A percentile compares a stretch with the other conserved stretches of the same genome.
Evolutionary conservation across 2,888 invertebrate genomes (phyloP).

Genomic region (Altica lythri): DNA sequence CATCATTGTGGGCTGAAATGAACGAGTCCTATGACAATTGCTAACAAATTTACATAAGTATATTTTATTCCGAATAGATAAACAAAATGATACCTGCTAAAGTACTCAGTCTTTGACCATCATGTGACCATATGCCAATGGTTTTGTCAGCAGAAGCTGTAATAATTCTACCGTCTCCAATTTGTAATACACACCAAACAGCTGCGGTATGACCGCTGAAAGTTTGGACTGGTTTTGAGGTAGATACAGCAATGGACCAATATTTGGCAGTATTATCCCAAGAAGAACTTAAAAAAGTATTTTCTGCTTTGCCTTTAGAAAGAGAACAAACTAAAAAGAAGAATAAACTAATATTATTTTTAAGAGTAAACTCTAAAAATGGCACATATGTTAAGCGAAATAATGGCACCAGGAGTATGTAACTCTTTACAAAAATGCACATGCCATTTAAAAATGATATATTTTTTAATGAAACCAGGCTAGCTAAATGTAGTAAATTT

Average conservation of each 20-base stretch:
- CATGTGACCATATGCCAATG: constrained; percentile 79
- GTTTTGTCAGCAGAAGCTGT: constrained; percentile 94
- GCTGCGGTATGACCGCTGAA: constrained; percentile 79
- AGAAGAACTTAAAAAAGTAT: constrained; percentile 79
- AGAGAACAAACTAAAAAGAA: constrained; percentile 59
- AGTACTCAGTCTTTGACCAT: constrained; percentile 69
- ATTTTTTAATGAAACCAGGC: too few species aligned
- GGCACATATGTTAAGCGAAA: too few species aligned
- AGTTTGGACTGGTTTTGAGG: constrained; percentile 59
- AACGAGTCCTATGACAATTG: too few species aligned
- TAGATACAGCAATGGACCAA: constrained; percentile 70
- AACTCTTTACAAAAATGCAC: too few species aligned
- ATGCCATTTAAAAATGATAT: too few species aligned
- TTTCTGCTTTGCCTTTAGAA: constrained; percentile 57
- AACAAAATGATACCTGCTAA: constrained; percentile 62
- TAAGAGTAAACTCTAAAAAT: too few species aligned
- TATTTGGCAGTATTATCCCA: constrained; percentile 91
- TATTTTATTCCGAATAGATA: not conserved
- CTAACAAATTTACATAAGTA: not conserved
- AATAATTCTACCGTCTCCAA: constrained; percentile 64
- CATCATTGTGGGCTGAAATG: constrained; percentile 84
- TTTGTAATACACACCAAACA: constrained; percentile 79
- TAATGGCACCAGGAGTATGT: too few species aligned
- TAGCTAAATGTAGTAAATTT: too few species aligned
- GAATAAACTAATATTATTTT: too few species aligned